These are phyloP conservation scores for Galago senegalensis DNA, from an alignment of 2,797 vertebrate species.

Conservation along the genomic window DNA sequence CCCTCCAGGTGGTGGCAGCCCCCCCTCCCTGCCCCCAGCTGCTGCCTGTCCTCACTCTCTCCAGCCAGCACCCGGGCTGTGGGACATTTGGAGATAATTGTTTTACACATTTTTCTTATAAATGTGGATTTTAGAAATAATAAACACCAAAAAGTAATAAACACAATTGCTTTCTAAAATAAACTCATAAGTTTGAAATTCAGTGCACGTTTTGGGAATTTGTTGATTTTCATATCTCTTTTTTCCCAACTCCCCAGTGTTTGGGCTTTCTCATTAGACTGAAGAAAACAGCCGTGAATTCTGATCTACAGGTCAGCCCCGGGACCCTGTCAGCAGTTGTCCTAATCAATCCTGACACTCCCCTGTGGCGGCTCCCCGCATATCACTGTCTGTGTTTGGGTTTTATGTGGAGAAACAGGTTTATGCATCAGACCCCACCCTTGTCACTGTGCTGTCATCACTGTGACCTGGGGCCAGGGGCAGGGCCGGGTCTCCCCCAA, in stretches of 20 bases:
- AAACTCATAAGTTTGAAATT: not conserved
- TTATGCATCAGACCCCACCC: not conserved
- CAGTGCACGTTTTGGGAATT: not conserved
- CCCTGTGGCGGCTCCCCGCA: not conserved
- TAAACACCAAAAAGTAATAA: not conserved
- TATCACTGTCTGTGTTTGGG: fast-evolving
- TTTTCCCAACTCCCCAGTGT: not conserved
- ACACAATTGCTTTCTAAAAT: slow-evolving; percentile 36
- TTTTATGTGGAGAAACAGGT: too few relatives aligned
- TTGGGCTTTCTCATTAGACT: slow-evolving; percentile 16
- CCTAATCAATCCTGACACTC: not conserved
- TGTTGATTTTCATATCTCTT: not conserved
- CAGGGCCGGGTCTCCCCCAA: not conserved
- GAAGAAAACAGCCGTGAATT: slow-evolving; percentile 41
- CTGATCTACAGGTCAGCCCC: not conserved
- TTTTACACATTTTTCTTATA: not conserved
- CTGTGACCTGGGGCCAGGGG: not conserved
- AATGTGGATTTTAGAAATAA: slow-evolving; percentile 1
- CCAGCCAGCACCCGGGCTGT: fast-evolving
- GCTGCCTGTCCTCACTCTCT: too few relatives aligned
- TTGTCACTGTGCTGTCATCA: fast-evolving
- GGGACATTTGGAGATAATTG: fast-evolving
- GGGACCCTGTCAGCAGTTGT: not conserved
- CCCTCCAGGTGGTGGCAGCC: fast-evolving
- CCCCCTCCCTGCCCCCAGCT: not conserved